Percentiles rank a stretch among this genome's conserved stretches.
Evolutionary conservation across 2,888 invertebrate species (phyloP).

Genomic region (Erebia ligea): DNA sequence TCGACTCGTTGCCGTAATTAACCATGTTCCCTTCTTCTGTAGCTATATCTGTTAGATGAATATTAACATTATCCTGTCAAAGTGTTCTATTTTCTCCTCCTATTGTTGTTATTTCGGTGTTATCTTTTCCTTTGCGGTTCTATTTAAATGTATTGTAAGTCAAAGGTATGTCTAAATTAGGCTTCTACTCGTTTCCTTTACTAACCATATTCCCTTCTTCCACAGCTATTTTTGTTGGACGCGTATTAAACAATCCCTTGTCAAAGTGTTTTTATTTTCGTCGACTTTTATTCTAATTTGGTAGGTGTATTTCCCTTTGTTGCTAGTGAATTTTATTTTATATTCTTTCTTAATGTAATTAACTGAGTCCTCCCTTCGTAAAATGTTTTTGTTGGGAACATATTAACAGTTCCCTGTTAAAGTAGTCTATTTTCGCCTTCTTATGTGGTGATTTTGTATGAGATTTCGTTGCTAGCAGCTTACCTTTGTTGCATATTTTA

Average conservation of each 20-base stretch:
- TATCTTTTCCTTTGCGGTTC: neutral
- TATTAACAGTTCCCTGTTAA: no score
- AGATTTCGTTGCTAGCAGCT: no score
- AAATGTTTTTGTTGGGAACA: no score
- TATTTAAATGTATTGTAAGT: neutral
- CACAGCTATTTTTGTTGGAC: neutral
- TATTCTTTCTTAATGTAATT: neutral
- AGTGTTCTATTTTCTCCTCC: constrained; percentile 26
- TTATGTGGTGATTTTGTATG: neutral
- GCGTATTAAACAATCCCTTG: neutral
- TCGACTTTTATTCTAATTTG: neutral
- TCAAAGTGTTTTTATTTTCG: neutral
- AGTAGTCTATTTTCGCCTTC: neutral
- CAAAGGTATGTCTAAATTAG: neutral
- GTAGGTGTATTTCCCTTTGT: neutral
- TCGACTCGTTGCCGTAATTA: constrained; percentile 30
- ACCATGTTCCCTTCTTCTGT: constrained; percentile 30
- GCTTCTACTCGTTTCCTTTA: neutral
- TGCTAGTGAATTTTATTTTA: neutral
- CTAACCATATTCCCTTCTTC: neutral
- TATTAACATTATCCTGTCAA: constrained; percentile 12
- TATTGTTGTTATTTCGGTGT: neutral
- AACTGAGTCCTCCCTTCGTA: neutral
- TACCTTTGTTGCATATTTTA: no score
- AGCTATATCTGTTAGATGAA: constrained; percentile 27